These are phyloP conservation scores for Sylvietta virens DNA, from an alignment of 2,113 vertebrate species.

Conservation along the genomic window DNA sequence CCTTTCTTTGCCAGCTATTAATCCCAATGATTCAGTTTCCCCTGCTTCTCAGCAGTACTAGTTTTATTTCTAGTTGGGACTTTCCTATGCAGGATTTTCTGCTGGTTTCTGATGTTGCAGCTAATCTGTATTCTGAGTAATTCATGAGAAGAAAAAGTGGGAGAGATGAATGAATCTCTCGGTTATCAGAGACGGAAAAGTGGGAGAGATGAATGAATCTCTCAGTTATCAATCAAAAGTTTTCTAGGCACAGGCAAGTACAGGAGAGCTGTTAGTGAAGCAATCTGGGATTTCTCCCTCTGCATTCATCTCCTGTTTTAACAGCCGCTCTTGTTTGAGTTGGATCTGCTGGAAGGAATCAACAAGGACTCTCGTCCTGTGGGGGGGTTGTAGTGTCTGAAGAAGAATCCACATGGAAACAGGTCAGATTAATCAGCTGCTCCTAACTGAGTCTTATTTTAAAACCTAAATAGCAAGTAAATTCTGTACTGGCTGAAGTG, in stretches of 20 bases:
- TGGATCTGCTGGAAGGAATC: not conserved
- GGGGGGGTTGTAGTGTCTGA: not conserved
- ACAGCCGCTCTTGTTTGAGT: not conserved
- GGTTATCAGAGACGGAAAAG: not conserved
- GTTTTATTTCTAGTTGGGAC: not conserved
- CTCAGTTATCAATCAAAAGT: slow-evolving; percentile 1
- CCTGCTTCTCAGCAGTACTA: not conserved
- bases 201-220: slow-evolving; percentile 19
- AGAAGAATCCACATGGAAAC: not conserved
- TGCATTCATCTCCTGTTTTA: not conserved
- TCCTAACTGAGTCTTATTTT: not conserved
- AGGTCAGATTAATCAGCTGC: not conserved
- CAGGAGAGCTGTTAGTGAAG: not conserved
- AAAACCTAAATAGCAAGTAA: not conserved
- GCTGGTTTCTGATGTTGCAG: not conserved
- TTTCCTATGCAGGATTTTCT: not conserved
- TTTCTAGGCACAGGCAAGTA: not conserved
- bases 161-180: slow-evolving; percentile 11
- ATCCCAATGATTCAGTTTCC: not conserved
- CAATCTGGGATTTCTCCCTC: not conserved
- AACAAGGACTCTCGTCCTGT: not conserved
- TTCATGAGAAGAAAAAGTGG: not conserved
- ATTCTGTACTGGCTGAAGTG: not conserved
- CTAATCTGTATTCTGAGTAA: slow-evolving; percentile 18
- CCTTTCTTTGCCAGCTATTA: not conserved